A percentile compares a stretch with the other conserved stretches of the same genome.
Evolutionary conservation across 2,113 vertebrate species (phyloP).

Genomic region (Beaufortia kweichowensis): DNA sequence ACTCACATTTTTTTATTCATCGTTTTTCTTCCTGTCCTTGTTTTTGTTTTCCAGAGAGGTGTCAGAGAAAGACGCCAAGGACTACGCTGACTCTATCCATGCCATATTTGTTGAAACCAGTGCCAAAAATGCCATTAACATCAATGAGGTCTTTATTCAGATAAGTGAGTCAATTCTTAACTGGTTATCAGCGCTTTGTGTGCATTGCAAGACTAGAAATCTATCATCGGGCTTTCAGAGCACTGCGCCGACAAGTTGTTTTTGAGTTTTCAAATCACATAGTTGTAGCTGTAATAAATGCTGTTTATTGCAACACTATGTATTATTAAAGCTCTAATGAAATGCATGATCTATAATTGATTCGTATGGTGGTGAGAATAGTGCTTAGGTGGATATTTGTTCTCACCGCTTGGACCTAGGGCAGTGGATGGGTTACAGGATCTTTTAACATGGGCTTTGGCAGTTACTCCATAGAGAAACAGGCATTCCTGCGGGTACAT

Average conservation of each 20-base stretch:
- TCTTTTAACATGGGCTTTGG: conserved; percentile 30
- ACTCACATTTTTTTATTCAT: background rate
- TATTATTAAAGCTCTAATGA: conserved; percentile 17
- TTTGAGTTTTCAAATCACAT: conserved; percentile 1
- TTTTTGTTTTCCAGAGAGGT: conserved; percentile 84
- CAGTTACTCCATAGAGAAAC: background rate
- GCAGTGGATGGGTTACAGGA: conserved; percentile 28
- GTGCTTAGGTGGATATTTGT: conserved; percentile 24
- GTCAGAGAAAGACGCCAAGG: conserved; percentile 94
- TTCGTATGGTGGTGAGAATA: conserved; percentile 21
- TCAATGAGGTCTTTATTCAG: conserved; percentile 98
- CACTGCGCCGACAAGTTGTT: background rate
- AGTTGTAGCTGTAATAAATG: background rate
- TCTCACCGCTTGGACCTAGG: conserved; percentile 18
- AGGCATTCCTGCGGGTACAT: background rate
- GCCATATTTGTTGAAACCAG: conserved; percentile 98
- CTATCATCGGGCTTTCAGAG: background rate
- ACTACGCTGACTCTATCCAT: conserved; percentile 97
- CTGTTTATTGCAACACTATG: conserved; percentile 2
- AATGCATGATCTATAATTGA: conserved; percentile 36
- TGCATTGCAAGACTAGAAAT: background rate
- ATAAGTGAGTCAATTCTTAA: conserved; percentile 87
- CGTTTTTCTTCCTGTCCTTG: background rate
- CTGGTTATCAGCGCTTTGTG: background rate
- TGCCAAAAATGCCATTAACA: conserved; percentile 98